A percentile compares a stretch with the other conserved stretches of the same genome.
Conservation (phyloP, 2,797 vertebrate species). For the Phalanger gymnotis region DNA sequence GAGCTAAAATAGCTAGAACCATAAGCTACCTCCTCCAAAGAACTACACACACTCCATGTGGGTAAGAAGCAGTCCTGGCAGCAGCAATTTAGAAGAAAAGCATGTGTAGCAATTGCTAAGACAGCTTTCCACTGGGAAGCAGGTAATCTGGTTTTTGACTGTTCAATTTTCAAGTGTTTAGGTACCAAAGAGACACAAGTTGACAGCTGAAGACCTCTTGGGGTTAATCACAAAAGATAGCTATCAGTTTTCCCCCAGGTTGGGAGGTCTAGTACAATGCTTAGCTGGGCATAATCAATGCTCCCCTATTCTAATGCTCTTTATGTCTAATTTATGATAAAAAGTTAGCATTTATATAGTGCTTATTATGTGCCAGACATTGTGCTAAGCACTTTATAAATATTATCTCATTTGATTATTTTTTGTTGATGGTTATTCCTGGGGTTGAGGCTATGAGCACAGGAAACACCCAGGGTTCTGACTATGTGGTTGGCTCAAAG, state of each 20-base stretch:
- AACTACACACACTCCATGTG: neutral
- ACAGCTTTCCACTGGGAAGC: neutral
- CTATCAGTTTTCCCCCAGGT: neutral
- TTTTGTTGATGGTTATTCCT: neutral
- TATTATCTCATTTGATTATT: neutral
- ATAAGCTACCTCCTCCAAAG: neutral
- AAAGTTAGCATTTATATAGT: neutral
- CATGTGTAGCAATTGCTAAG: neutral
- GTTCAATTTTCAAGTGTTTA: neutral
- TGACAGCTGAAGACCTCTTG: neutral
- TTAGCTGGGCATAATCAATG: neutral
- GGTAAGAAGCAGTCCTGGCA: neutral
- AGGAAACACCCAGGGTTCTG: neutral
- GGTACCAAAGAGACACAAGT: neutral
- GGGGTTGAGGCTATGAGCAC: neutral
- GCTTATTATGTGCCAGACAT: neutral
- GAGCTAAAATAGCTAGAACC: neutral
- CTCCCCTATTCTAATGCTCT: neutral
- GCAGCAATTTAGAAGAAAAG: neutral
- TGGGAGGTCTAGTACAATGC: neutral
- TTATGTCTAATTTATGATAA: neutral
- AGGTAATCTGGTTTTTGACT: neutral
- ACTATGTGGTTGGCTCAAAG: neutral
- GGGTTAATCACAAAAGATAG: neutral
- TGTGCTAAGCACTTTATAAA: neutral